Evolutionary conservation across 2,113 vertebrate genomes (phyloP), one percentile per base, ranked within the genome.

Genomic region (Tauraco erythrolophus): DNA sequence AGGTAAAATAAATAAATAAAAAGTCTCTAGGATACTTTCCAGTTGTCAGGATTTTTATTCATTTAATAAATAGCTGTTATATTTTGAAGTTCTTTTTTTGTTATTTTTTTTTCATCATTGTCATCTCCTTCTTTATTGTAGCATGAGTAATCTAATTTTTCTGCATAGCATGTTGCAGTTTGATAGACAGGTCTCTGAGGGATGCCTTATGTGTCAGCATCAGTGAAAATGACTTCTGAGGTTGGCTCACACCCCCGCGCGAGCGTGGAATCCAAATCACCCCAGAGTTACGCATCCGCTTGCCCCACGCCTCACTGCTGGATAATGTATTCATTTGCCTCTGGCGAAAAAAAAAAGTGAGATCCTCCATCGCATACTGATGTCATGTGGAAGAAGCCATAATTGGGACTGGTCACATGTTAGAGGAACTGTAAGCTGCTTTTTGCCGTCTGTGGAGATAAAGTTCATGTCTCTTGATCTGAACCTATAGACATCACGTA

Each of bases 281-380:
- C 96, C 96, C 82, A 14, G 61, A 94, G 96, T 94, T 95, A n/a
- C 15, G 74, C 81, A 94, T 81, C 94, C 90, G 58, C 88, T 92
- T 96, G 96, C 95, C 93, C 97, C 56, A 43, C 66, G 81, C 94
- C 95, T 96, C 86, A 10, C 97, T 97, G 95, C 96, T 97, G 82
- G 95, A 37, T 98, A 98, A 98, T 98, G 94, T 93, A 98, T 98
- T 98, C 98, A 96, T 89, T 98, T 97, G 98, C 98, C 98, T 98
- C 97, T 95, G 97, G 98, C 98, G 11, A 94, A 88, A 92, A 95
- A 83, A 94, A 97, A 68, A 89, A 69, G 70, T 77, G 97, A 96
- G 92, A 88, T 94, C 94, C 77, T 51, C 96, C 91, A 86, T 71
- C 7, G 97, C 98, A 97, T 98, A 98, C 91, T 98, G 97, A 98